Conservation (phyloP, 2,888 invertebrate species). For the Minunthozetes semirufus region DNA sequence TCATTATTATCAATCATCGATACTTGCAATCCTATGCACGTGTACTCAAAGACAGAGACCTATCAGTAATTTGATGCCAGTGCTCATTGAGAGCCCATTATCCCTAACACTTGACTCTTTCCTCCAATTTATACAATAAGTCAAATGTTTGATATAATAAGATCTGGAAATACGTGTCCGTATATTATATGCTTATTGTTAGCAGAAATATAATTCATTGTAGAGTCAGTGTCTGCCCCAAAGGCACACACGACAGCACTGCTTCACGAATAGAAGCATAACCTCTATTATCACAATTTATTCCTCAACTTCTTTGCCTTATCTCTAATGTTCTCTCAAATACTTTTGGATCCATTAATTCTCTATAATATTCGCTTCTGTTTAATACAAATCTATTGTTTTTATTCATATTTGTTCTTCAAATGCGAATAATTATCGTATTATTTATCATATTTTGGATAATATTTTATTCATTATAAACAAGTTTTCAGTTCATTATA, state of each 20-base stretch:
- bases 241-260: slow-evolving; percentile 19
- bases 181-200: slow-evolving; percentile 1
- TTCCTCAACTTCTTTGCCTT: not conserved
- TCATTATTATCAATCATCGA: slow-evolving; percentile 29
- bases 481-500: slow-evolving; percentile 28
- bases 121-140: not conserved
- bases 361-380: not conserved
- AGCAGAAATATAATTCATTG: not conserved
- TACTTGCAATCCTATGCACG: slow-evolving; percentile 15
- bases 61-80: not conserved
- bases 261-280: not conserved
- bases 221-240: not conserved
- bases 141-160: not conserved
- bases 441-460: slow-evolving; percentile 7
- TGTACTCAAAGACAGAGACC: not conserved
- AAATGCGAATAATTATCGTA: slow-evolving; percentile 10
- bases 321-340: not conserved
- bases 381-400: not conserved
- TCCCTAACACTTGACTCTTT: not conserved
- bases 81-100: not conserved
- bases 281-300: slow-evolving; percentile 6
- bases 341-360: not conserved
- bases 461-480: not conserved
- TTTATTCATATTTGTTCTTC: not conserved
- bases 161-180: not conserved